Conservation (phyloP, 2,888 invertebrate genomes). For the Drosophila putrida region DNA sequence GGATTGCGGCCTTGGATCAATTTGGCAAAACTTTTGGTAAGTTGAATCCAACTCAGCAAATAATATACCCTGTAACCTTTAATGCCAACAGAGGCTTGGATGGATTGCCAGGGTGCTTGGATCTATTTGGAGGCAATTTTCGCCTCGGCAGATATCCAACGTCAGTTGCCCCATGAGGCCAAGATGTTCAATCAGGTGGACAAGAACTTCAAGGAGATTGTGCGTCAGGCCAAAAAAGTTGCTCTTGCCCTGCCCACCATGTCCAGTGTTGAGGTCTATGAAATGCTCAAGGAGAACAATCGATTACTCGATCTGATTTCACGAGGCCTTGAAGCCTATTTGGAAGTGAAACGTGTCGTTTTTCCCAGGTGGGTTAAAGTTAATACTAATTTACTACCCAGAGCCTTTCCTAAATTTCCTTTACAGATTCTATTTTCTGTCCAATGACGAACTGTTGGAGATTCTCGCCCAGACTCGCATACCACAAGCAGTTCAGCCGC, state of each 20-base stretch:
- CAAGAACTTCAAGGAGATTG: conserved; percentile 95
- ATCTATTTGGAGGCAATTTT: conserved; percentile 97
- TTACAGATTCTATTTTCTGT: conserved; percentile 92
- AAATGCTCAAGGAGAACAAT: conserved; percentile 90
- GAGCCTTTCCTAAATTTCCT: neutral
- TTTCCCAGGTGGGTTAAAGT: conserved; percentile 88
- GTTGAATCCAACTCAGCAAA: conserved; percentile 1
- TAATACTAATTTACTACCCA: too few species aligned
- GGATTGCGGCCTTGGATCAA: conserved; percentile 90
- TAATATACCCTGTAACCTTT: neutral
- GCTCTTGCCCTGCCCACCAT: conserved; percentile 93
- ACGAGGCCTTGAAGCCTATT: conserved; percentile 95
- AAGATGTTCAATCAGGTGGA: conserved; percentile 94
- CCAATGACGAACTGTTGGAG: conserved; percentile 95
- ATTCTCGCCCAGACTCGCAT: conserved; percentile 96
- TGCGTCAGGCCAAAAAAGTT: conserved; percentile 92
- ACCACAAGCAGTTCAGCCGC: conserved; percentile 95
- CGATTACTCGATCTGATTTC: conserved; percentile 93
- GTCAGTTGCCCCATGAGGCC: conserved; percentile 96
- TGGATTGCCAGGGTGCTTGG: conserved; percentile 96
- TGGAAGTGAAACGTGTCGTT: conserved; percentile 94
- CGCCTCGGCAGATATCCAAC: conserved; percentile 96
- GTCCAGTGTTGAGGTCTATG: conserved; percentile 89
- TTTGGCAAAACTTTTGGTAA: conserved; percentile 92
- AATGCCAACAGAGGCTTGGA: conserved; percentile 92